These are phyloP conservation scores for Dromiciops gliroides DNA, from an alignment of 2,113 vertebrate genomes.

Conservation along the genomic window DNA sequence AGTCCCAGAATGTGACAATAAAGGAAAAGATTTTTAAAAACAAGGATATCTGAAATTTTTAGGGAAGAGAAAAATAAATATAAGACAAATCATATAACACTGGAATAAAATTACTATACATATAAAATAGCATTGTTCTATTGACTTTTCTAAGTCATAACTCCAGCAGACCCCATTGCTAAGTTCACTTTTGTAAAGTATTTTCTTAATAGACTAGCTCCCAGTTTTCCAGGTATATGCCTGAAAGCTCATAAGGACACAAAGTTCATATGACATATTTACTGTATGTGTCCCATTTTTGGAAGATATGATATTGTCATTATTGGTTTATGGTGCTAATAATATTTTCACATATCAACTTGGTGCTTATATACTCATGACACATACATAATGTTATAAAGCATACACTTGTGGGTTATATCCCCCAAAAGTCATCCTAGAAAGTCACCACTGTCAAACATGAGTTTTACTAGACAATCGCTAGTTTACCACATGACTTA, in stretches of 20 bases:
- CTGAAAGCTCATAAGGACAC: background rate
- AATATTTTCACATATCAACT: background rate
- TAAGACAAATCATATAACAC: slow-evolving; percentile 31
- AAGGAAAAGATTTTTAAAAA: slow-evolving; percentile 27
- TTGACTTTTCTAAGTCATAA: slow-evolving; percentile 46
- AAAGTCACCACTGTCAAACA: background rate
- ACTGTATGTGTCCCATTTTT: slow-evolving; percentile 15
- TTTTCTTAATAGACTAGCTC: slow-evolving; percentile 43
- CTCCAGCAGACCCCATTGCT: slow-evolving; percentile 27
- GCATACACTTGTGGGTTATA: background rate
- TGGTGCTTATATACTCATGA: slow-evolving; percentile 16
- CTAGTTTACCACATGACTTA: background rate
- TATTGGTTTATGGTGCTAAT: slow-evolving; percentile 5
- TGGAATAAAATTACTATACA: slow-evolving; percentile 55
- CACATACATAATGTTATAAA: background rate
- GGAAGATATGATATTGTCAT: slow-evolving; percentile 8
- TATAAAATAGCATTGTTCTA: slow-evolving; percentile 48
- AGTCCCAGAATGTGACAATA: slow-evolving; percentile 11
- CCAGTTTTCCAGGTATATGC: slow-evolving; percentile 34
- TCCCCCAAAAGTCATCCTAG: background rate
- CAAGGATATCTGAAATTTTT: slow-evolving; percentile 40
- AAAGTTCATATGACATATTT: background rate
- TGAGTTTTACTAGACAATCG: background rate
- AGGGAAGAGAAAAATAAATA: slow-evolving; percentile 41
- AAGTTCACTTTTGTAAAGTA: slow-evolving; percentile 44